These are phyloP conservation scores for Atrichornis clamosus DNA, from an alignment of 2,113 vertebrate genomes.

Conservation along the genomic window DNA sequence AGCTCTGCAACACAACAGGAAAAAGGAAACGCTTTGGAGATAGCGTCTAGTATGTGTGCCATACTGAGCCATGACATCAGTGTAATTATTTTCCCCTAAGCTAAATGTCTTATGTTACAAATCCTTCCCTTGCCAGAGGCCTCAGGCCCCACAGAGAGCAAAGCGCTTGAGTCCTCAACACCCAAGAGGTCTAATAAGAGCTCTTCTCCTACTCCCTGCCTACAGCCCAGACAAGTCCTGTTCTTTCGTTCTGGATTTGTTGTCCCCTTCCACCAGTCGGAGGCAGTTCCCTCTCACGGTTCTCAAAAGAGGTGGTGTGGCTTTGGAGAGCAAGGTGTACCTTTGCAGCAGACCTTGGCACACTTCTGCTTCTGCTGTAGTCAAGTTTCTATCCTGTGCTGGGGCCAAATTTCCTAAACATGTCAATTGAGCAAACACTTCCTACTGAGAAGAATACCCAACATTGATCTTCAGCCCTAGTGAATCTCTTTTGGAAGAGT, in stretches of 20 bases:
- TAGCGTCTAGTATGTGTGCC: slow-evolving; percentile 1
- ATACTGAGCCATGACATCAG: slow-evolving; percentile 46
- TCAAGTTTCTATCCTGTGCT: not conserved
- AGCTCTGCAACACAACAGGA: slow-evolving; percentile 12
- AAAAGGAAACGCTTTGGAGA: slow-evolving; percentile 51
- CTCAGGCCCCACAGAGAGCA: slow-evolving; percentile 49
- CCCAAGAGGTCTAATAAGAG: not conserved
- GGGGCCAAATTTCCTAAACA: slow-evolving; percentile 28
- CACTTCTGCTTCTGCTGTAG: not conserved
- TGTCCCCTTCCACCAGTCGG: not conserved
- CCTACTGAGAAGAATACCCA: not conserved
- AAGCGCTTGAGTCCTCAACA: not conserved
- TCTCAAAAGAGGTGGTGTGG: not conserved
- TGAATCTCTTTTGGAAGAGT: not conserved
- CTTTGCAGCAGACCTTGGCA: slow-evolving; percentile 3
- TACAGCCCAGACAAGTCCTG: not conserved
- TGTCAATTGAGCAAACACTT: not conserved
- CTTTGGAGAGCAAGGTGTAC: not conserved
- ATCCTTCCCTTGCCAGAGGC: slow-evolving; percentile 44
- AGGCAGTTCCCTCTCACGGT: not conserved
- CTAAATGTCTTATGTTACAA: slow-evolving; percentile 51
- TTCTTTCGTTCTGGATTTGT: not conserved
- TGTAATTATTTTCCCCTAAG: slow-evolving; percentile 52
- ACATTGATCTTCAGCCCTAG: not conserved
- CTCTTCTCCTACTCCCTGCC: not conserved